Evolutionary conservation across 2,113 vertebrate species (phyloP).

Genomic region (Eolophus roseicapilla): DNA sequence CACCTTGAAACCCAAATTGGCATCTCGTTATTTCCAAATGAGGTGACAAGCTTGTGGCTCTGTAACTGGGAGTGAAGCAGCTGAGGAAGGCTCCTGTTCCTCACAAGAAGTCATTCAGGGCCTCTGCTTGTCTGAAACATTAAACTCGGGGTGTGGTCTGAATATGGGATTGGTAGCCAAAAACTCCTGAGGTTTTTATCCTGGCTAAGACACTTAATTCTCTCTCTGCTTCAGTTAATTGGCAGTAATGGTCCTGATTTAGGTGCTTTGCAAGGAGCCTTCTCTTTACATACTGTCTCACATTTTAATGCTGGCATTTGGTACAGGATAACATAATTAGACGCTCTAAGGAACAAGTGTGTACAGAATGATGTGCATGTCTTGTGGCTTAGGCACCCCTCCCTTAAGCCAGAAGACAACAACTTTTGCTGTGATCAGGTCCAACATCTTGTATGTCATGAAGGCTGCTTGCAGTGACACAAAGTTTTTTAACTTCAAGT

Average conservation of each 20-base stretch:
- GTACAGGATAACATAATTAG: background rate
- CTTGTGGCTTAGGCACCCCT: background rate
- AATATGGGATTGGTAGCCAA: background rate
- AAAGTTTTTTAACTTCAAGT: background rate
- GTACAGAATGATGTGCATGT: accelerated
- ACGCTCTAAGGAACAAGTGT: background rate
- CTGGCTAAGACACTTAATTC: constrained; percentile 8
- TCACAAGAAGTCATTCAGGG: background rate
- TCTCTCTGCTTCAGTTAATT: background rate
- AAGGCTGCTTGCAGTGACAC: background rate
- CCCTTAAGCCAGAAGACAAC: background rate
- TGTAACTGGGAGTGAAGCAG: background rate
- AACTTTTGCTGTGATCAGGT: background rate
- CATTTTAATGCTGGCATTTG: background rate
- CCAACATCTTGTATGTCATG: background rate
- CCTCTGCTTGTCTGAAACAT: background rate
- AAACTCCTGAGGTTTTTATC: constrained; percentile 20
- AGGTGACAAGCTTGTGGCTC: background rate
- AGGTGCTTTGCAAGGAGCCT: background rate
- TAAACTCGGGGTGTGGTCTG: background rate
- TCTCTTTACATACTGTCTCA: background rate
- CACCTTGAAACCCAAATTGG: background rate
- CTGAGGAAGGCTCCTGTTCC: background rate
- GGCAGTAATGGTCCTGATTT: background rate
- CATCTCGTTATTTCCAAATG: background rate